Evolutionary conservation across 1,140 invertebrate genomes (phyloP).

Genomic region (Bradynema listronoti): DNA sequence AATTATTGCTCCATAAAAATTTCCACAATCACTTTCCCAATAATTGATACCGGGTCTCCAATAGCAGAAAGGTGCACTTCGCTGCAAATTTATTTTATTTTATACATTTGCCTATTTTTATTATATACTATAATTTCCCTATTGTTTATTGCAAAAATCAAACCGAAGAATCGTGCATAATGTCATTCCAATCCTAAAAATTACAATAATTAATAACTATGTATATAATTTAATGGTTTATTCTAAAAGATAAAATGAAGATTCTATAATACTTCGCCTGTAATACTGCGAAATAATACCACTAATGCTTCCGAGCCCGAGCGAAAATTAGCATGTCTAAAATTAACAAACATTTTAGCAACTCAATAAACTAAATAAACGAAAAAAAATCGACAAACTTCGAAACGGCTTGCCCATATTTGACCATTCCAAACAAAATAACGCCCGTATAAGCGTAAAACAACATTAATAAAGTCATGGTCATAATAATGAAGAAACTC

Average conservation of each 20-base stretch:
- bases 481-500: conserved; percentile 99
- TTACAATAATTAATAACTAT: too few species aligned
- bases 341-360: conserved; percentile 9
- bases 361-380: conserved; percentile 2
- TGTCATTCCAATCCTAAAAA: conserved; percentile 99
- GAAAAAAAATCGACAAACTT: conserved; percentile 64
- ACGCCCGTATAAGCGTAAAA: conserved; percentile 97
- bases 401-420: conserved; percentile 94
- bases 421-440: conserved; percentile 96
- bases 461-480: conserved; percentile 96
- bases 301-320: conserved; percentile 91
- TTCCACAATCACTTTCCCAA: conserved; percentile 94
- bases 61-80: conserved; percentile 76
- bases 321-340: conserved; percentile 81
- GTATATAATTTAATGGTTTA: too few species aligned
- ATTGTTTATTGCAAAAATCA: conserved; percentile 9
- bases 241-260: too few species aligned
- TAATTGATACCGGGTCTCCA: conserved; percentile 80
- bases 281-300: conserved; percentile 96
- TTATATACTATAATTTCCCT: neutral
- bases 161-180: conserved; percentile 80
- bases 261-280: too few species aligned
- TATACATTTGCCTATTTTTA: conserved; percentile 10
- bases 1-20: conserved; percentile 73
- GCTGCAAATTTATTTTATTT: conserved; percentile 40